These are phyloP conservation scores for Anguilla anguilla DNA, from an alignment of 2,797 vertebrate species.

Conservation along the genomic window DNA sequence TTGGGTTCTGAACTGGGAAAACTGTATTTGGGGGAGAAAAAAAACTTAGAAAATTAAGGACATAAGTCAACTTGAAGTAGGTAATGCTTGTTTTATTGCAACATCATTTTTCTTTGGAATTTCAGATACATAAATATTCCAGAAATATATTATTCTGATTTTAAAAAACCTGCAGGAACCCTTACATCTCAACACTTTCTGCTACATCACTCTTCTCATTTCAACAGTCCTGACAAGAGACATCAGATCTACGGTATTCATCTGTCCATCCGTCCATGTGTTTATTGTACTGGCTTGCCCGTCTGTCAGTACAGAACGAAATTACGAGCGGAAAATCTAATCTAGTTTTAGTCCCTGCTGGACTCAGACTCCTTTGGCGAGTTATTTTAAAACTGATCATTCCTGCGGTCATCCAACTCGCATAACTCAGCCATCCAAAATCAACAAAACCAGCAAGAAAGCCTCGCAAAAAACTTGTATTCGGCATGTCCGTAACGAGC, in stretches of 20 bases:
- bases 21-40: background rate
- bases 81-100: background rate
- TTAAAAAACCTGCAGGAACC: background rate
- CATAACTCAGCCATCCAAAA: background rate
- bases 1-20: too few relatives aligned
- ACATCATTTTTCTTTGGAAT: background rate
- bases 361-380: too few relatives aligned
- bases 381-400: too few relatives aligned
- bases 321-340: too few relatives aligned
- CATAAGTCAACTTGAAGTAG: too few relatives aligned
- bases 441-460: background rate
- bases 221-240: background rate
- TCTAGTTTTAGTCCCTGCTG: too few relatives aligned
- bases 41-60: background rate
- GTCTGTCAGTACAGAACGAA: background rate
- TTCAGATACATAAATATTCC: background rate
- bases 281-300: background rate
- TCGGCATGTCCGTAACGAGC: background rate
- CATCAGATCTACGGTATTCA: background rate
- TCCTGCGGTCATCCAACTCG: too few relatives aligned
- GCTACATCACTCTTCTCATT: background rate
- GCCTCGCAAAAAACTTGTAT: background rate
- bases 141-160: background rate
- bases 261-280: background rate
- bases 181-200: background rate